phyloP scores from a whole-genome alignment of 2,888 invertebrate genomes.

The Dynastes grantii region DNA sequence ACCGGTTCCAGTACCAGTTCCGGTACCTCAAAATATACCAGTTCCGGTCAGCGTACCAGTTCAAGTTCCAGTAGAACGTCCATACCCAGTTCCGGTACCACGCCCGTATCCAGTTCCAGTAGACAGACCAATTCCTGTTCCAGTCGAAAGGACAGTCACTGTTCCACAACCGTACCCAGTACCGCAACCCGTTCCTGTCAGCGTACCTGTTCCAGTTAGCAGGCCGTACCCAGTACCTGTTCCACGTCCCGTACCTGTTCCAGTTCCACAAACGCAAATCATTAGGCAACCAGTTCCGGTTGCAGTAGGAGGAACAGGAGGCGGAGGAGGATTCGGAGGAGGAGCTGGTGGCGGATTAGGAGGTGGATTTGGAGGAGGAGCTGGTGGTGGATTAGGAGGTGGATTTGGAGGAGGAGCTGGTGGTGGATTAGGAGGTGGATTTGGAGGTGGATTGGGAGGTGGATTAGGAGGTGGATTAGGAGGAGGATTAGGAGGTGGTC shows the following conservation, averaged over 20 bases:
- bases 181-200: constrained; percentile 63
- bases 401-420: constrained; percentile 40
- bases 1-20: constrained; percentile 70
- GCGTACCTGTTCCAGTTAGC: constrained; percentile 68
- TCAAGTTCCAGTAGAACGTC: constrained; percentile 60
- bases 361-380: constrained; percentile 47
- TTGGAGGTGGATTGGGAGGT: constrained; percentile 40
- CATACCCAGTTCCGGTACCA: constrained; percentile 71
- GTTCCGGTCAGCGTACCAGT: constrained; percentile 66
- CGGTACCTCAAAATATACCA: constrained; percentile 80
- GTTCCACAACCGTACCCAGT: constrained; percentile 67
- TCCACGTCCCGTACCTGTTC: constrained; percentile 67
- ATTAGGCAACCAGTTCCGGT: constrained; percentile 61
- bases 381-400: constrained; percentile 42
- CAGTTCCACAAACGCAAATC: constrained; percentile 67
- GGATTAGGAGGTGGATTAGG: constrained; percentile 46
- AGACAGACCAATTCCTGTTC: constrained; percentile 71
- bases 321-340: constrained; percentile 44
- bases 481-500: constrained; percentile 43
- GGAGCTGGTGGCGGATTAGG: constrained; percentile 43
- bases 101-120: constrained; percentile 70
- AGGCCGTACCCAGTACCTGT: constrained; percentile 69
- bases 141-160: constrained; percentile 72
- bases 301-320: constrained; percentile 55
- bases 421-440: constrained; percentile 47